phyloP scores from a whole-genome alignment of 2,113 vertebrate genomes.

The Manacus vitellinus region DNA sequence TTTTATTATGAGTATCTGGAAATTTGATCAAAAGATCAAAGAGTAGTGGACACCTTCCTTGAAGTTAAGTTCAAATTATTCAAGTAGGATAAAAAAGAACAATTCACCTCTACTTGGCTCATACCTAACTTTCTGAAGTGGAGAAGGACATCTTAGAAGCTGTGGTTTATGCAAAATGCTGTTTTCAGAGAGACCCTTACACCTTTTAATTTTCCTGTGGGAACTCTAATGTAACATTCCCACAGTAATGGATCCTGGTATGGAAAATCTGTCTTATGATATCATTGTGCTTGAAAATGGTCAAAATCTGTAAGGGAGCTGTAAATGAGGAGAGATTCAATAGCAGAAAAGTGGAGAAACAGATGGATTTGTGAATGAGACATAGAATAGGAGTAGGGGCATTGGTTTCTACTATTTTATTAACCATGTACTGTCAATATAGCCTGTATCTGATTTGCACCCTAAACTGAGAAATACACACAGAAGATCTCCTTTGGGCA shows the following conservation, averaged over 20 bases:
- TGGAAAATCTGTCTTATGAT: neutral
- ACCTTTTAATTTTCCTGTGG: neutral
- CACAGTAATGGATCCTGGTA: neutral
- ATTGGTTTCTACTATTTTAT: neutral
- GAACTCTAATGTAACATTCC: neutral
- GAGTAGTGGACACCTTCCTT: fast-evolving
- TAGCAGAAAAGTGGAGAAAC: neutral
- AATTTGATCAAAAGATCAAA: neutral
- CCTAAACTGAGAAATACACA: neutral
- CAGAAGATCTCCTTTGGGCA: neutral
- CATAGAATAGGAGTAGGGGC: neutral
- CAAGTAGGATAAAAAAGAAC: neutral
- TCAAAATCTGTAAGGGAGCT: neutral
- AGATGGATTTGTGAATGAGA: neutral
- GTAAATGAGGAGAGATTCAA: neutral
- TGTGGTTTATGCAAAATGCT: neutral
- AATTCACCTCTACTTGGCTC: neutral
- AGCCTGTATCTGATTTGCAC: neutral
- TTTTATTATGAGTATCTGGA: neutral
- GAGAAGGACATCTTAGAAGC: neutral
- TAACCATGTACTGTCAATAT: neutral
- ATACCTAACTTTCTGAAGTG: neutral
- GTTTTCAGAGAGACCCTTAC: neutral
- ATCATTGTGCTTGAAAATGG: neutral
- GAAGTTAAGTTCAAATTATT: neutral